Evolutionary conservation across 2,888 invertebrate genomes (phyloP).

Genomic region (Dynastes hyllus): DNA sequence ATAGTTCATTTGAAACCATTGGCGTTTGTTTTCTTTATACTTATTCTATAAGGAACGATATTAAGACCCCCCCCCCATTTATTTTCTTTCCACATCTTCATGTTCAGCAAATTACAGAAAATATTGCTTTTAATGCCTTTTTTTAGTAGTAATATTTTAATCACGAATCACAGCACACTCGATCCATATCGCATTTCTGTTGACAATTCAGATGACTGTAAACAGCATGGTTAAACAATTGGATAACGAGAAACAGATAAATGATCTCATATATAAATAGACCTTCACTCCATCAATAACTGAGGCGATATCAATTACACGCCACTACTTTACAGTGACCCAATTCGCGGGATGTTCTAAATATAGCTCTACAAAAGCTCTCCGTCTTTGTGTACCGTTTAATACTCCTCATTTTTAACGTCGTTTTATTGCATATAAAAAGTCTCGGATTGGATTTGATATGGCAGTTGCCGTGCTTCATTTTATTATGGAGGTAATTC

Average conservation of each 20-base stretch:
- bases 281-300: constrained; percentile 33
- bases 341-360: constrained; percentile 27
- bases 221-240: background rate
- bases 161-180: too few relatives aligned
- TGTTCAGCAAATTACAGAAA: too few relatives aligned
- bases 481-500: background rate
- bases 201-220: background rate
- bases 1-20: too few relatives aligned
- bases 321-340: constrained; percentile 34
- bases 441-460: background rate
- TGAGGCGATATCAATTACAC: constrained; percentile 40
- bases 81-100: too few relatives aligned
- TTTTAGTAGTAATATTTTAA: too few relatives aligned
- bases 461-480: background rate
- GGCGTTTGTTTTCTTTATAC: too few relatives aligned
- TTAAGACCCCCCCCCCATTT: too few relatives aligned
- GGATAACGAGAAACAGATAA: constrained; percentile 17
- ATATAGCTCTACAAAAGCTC: constrained; percentile 22
- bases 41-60: too few relatives aligned
- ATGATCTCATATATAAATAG: constrained; percentile 38
- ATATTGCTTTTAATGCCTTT: too few relatives aligned
- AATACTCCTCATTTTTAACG: background rate
- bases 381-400: background rate
- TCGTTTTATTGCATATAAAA: background rate
- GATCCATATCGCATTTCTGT: too few relatives aligned